phyloP scores from a whole-genome alignment of 2,113 vertebrate species.

The Lampris incognitus region DNA sequence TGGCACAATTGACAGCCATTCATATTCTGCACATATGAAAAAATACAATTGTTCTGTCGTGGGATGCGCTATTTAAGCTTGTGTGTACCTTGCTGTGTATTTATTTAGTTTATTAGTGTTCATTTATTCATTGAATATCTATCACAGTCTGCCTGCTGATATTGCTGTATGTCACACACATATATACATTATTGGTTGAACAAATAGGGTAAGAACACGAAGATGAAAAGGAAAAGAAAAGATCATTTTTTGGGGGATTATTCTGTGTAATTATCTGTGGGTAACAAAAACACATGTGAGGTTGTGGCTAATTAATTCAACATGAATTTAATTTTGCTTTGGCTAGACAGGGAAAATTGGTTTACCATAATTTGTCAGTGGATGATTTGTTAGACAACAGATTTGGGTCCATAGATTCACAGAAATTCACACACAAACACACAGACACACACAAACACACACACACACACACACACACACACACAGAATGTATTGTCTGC shows the following conservation, averaged over 20 bases:
- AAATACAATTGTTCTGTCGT: not conserved
- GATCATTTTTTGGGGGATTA: conserved; percentile 26
- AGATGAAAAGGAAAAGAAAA: conserved; percentile 8
- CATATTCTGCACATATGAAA: not conserved
- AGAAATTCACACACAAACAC: conserved; percentile 40
- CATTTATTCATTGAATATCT: no score
- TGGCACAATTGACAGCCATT: conserved; percentile 34
- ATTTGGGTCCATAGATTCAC: conserved; percentile 30
- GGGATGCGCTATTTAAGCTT: not conserved
- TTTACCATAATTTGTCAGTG: conserved; percentile 51
- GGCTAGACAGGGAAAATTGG: conserved; percentile 42
- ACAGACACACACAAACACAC: conserved; percentile 37
- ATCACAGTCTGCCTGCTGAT: not conserved
- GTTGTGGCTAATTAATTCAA: conserved; percentile 42
- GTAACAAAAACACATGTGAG: conserved; percentile 49
- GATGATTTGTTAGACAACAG: conserved; percentile 34
- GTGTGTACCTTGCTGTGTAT: not conserved
- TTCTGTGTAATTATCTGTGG: conserved; percentile 38
- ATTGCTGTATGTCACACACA: not conserved
- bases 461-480: conserved; percentile 39
- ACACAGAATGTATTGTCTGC: conserved; percentile 66
- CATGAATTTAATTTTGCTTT: conserved; percentile 45
- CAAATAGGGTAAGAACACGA: not conserved
- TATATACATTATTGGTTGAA: not conserved
- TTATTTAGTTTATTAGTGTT: no score